Base-by-base conservation (phyloP, 2,797 vertebrate species). In the Liparis tanakae region DNA sequence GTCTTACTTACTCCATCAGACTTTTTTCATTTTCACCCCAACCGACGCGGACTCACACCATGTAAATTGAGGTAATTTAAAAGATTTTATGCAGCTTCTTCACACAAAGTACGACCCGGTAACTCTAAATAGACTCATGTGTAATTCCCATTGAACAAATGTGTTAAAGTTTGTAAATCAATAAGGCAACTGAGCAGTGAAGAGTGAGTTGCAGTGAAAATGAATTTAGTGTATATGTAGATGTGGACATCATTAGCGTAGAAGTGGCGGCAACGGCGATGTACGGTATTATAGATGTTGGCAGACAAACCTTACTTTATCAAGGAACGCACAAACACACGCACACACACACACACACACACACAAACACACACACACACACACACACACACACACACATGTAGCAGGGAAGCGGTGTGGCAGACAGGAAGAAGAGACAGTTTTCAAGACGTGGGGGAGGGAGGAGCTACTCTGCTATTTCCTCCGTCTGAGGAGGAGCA, bases 401-500 rank as follows among this genome's bases (percentile, higher is more conserved):
- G 0, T 54, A 55, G 55, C 5, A 3, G 17, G n/a, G 30, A 10
- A 48, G 41, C 43, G 33, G 60, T 67, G 74, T 70, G 55, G 72
- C 60, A 71, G 77, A 76, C 72, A 76, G 73, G 80, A 87, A 70
- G 77, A 71, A 76, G 74, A 87, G 84, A 85, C 82, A 53, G 62
- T 41, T 67, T 62, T 67, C 61, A 80, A 85, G 80, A 79, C 34
- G 56, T 43, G 18, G 62, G 50, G 62, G 64, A 1, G 53, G 76
- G 68, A 34, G 78, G 72, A 43, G 75, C 54, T 55, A 43, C 44
- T 72, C 82, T 72, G 82, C 68, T 79, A 48, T 84, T 89, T 89
- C 84, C 85, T 83, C 83, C 20, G 12, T 89, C 85, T 81, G 76
- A 87, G 83, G 87, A 89, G 86, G 83, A 82, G 85, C 85, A 85